A percentile compares a stretch with the other conserved stretches of the same genome.
phyloP scores from a whole-genome alignment of 2,888 invertebrate genomes.

The Aproaerema taeniolella region DNA sequence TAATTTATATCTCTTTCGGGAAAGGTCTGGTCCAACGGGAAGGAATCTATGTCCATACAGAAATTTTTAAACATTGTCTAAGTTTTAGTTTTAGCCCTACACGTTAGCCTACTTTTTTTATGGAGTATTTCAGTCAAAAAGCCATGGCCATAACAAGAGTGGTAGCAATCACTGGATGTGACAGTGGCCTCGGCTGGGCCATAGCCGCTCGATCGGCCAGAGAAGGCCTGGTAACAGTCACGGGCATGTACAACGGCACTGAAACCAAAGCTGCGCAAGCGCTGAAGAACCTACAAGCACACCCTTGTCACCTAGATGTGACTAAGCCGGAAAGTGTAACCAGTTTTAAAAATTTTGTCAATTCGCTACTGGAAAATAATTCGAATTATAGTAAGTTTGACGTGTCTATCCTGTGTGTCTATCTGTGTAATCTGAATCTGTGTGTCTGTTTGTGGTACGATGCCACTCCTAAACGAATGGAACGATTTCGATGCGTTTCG shows the following conservation, averaged over 20 bases:
- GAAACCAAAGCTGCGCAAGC: conserved; percentile 70
- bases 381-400: conserved; percentile 73
- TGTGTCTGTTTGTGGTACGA: no score
- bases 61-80: no score
- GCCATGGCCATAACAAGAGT: conserved; percentile 42
- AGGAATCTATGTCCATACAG: no score
- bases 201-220: conserved; percentile 79
- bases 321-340: conserved; percentile 77
- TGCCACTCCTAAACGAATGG: no score
- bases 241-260: conserved; percentile 83
- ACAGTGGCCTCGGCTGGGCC: conserved; percentile 89
- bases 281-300: conserved; percentile 49
- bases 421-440: no score
- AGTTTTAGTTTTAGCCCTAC: no score
- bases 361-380: conserved; percentile 61
- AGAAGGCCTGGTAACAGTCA: conserved; percentile 85
- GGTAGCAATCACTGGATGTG: conserved; percentile 89
- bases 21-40: no score
- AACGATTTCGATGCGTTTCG: no score
- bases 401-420: no score
- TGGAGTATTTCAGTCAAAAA: no score
- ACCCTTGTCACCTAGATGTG: conserved; percentile 81
- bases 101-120: no score
- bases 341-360: conserved; percentile 63
- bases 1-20: no score